Base-by-base conservation (phyloP, 2,113 vertebrate genomes). In the Eclectus roratus region DNA sequence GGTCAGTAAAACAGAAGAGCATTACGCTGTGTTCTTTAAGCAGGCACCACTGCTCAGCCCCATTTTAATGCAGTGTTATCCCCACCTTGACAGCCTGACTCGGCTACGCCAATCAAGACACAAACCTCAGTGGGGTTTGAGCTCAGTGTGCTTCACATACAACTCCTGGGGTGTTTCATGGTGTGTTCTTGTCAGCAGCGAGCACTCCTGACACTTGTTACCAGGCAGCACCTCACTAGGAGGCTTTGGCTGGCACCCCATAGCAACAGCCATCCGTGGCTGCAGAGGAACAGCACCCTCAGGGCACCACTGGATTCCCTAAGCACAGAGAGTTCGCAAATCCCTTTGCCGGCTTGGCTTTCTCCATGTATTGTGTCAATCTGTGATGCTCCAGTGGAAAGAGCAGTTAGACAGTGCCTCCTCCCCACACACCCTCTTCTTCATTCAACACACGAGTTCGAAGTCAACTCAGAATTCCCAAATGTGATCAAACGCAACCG, bases 151-250 rank as follows among this genome's bases (percentile, higher is more conserved):
- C 31, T 50, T 31, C 31, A 31, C 2, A 0, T 47, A 33, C 58
- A 88, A 1, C 49, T 25, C 56, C 28, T 0, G 2, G 44, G 56
- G 7, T 11, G 21, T 3, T 15, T 4, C 21, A 21, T 1, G 61
- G 31, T 9, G 53, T 8, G 0, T 18, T 16, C 13, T 9, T 1
- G 0, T 17, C 31, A 39, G n/a, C 14, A 39, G 52, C 1, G 0
- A 71, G 24, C 17, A 9, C 65, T 86, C 63, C 83, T 56, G 63
- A 63, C 1, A 11, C 55, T 80, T 0, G 18, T 53, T 16, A 61
- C 41, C 56, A 37, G 70, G 74, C 71, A 90, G 79, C 76, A 56
- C 33, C 61, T 68, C 89, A 10, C 20, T 35, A 39, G 31, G 44
- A 73, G 65, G 64, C 37, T 44, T 37, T 70, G 49, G 50, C 37